Evolutionary conservation across 1,140 invertebrate genomes (phyloP).

Genomic region (Stegodyphus dumicola): DNA sequence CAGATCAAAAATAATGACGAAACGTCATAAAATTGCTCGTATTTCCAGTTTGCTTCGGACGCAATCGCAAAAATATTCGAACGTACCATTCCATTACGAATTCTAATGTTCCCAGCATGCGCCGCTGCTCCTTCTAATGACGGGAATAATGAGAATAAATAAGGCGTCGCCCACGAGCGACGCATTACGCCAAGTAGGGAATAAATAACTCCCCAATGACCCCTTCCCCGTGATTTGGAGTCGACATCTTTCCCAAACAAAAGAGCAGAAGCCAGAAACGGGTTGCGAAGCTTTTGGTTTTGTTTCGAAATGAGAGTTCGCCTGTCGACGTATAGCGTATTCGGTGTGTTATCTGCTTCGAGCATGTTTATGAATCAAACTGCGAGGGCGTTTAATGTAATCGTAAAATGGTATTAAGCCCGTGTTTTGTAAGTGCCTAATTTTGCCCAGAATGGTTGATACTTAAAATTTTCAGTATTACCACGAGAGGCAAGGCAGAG

Average conservation of each 20-base stretch:
- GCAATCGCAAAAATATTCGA: slow-evolving; percentile 13
- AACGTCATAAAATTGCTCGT: slow-evolving; percentile 22
- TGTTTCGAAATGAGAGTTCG: background rate
- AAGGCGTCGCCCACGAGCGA: slow-evolving; percentile 3
- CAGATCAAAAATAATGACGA: background rate
- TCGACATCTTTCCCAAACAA: background rate
- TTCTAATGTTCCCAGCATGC: slow-evolving; percentile 41
- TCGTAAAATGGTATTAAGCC: too few species aligned
- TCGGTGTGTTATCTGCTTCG: too few species aligned
- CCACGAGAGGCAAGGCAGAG: too few species aligned
- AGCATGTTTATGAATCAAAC: too few species aligned
- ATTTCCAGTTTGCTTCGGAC: slow-evolving; percentile 1
- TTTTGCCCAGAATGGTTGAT: too few species aligned
- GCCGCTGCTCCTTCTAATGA: background rate
- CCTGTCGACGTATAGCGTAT: too few species aligned
- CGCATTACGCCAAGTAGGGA: slow-evolving; percentile 40
- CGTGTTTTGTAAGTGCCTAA: too few species aligned
- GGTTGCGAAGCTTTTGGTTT: background rate
- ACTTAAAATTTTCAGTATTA: too few species aligned
- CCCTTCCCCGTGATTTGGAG: background rate
- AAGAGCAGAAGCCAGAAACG: background rate
- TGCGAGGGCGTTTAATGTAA: too few species aligned
- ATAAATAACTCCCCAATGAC: slow-evolving; percentile 45
- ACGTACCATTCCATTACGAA: slow-evolving; percentile 5
- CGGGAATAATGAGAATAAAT: slow-evolving; percentile 44